Percentiles rank a stretch among this genome's conserved stretches.
Conservation (phyloP, 1,140 invertebrate species). For the Aethina tumida region DNA sequence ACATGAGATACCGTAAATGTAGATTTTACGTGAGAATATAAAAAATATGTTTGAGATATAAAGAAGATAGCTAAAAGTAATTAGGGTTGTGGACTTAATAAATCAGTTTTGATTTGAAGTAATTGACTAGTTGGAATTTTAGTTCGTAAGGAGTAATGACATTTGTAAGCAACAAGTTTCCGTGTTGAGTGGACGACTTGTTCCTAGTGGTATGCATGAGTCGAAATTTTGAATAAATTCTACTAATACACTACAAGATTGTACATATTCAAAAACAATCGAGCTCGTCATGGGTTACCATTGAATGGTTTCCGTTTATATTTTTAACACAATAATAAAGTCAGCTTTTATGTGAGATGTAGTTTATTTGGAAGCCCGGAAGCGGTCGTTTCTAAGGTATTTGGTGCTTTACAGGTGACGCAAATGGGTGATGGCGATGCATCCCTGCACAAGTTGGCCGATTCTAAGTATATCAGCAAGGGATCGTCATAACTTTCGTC, state of each 20-base stretch:
- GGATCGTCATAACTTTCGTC: conserved; percentile 16
- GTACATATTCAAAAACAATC: not conserved
- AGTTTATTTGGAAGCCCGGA: conserved; percentile 4
- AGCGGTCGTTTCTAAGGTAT: conserved; percentile 26
- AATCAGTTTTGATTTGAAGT: too few species aligned
- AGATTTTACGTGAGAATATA: too few species aligned
- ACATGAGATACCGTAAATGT: too few species aligned
- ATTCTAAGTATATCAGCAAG: conserved; percentile 35
- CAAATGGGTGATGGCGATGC: conserved; percentile 31
- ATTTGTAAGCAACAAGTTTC: too few species aligned
- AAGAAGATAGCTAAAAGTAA: too few species aligned
- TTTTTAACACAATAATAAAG: not conserved
- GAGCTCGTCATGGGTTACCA: not conserved
- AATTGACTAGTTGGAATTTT: too few species aligned
- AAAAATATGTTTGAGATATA: too few species aligned
- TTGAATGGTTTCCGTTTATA: not conserved
- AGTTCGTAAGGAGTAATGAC: too few species aligned
- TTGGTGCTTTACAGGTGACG: conserved; percentile 36
- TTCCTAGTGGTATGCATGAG: not conserved
- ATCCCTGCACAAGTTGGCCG: conserved; percentile 34
- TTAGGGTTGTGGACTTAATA: too few species aligned
- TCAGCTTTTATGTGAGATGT: conserved; percentile 1
- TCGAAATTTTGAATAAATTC: not conserved
- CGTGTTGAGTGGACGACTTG: too few species aligned
- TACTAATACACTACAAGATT: not conserved